These are phyloP conservation scores for Acipenser ruthenus DNA, from an alignment of 2,797 vertebrate species.

Conservation along the genomic window DNA sequence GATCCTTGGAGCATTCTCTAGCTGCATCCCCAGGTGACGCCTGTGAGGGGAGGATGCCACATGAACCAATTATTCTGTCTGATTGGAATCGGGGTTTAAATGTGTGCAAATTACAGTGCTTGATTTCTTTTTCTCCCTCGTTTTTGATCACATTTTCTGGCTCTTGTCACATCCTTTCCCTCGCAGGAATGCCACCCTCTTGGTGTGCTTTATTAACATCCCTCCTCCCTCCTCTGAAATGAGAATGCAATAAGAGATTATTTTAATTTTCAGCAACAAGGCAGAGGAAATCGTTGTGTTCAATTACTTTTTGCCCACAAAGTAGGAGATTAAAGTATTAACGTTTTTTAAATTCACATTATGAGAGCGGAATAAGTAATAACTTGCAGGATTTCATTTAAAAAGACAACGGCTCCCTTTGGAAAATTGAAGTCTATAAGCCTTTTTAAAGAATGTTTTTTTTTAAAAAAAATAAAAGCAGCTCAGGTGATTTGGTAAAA, in stretches of 20 bases:
- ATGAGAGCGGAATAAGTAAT: not conserved
- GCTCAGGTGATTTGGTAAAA: too few relatives aligned
- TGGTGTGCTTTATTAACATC: constrained; percentile 6
- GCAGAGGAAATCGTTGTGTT: constrained; percentile 5
- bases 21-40: too few relatives aligned
- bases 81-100: not conserved
- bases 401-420: not conserved
- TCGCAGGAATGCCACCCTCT: not conserved
- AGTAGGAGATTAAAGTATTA: constrained; percentile 7
- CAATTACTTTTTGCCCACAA: constrained; percentile 2
- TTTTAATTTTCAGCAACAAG: constrained; percentile 7
- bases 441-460: not conserved
- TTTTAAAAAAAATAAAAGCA: too few relatives aligned
- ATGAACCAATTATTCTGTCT: not conserved
- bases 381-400: constrained; percentile 2
- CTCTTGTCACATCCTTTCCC: not conserved
- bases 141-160: not conserved
- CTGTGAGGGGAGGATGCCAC: too few relatives aligned
- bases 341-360: not conserved
- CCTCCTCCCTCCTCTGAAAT: constrained; percentile 5
- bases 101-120: not conserved
- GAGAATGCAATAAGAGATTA: constrained; percentile 7
- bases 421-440: not conserved
- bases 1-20: too few relatives aligned
- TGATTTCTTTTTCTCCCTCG: not conserved